phyloP scores from a whole-genome alignment of 1,140 invertebrate genomes.

The Temnothorax curvispinosus region DNA sequence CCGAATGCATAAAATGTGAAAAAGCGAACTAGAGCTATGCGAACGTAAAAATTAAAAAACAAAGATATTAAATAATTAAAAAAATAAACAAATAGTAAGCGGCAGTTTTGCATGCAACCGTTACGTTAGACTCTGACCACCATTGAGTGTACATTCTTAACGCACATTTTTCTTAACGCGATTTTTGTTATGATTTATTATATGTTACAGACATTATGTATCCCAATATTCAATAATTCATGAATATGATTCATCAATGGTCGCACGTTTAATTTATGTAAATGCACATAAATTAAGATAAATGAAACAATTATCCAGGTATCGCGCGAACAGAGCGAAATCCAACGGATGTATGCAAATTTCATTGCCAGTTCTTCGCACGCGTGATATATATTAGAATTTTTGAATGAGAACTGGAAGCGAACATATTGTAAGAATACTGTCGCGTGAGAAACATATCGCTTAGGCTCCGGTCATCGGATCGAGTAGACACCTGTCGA shows the following conservation, averaged over 20 bases:
- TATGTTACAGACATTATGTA: not conserved
- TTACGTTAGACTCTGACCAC: conserved; percentile 79
- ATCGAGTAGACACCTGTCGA: conserved; percentile 52
- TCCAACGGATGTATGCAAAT: conserved; percentile 60
- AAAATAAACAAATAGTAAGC: conserved; percentile 69
- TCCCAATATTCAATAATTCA: conserved; percentile 10
- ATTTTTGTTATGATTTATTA: conserved; percentile 10
- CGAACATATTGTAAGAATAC: conserved; percentile 16
- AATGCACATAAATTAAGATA: conserved; percentile 3
- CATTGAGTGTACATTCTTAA: conserved; percentile 63
- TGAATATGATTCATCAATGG: not conserved
- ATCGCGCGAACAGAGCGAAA: conserved; percentile 56
- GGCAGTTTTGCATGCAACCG: conserved; percentile 76
- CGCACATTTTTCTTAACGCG: not conserved
- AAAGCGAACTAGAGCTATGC: conserved; percentile 30
- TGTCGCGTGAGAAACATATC: conserved; percentile 65
- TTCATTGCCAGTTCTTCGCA: conserved; percentile 65
- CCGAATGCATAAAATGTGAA: not conserved
- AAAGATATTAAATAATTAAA: conserved; percentile 58
- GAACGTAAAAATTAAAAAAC: conserved; percentile 44
- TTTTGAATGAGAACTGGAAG: conserved; percentile 7
- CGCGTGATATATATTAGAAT: conserved; percentile 32
- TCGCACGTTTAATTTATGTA: conserved; percentile 26
- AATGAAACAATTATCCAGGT: conserved; percentile 6
- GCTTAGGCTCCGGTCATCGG: conserved; percentile 52